Evolutionary conservation across 2,113 vertebrate species (phyloP).

Genomic region (Spizaetus ornatus): DNA sequence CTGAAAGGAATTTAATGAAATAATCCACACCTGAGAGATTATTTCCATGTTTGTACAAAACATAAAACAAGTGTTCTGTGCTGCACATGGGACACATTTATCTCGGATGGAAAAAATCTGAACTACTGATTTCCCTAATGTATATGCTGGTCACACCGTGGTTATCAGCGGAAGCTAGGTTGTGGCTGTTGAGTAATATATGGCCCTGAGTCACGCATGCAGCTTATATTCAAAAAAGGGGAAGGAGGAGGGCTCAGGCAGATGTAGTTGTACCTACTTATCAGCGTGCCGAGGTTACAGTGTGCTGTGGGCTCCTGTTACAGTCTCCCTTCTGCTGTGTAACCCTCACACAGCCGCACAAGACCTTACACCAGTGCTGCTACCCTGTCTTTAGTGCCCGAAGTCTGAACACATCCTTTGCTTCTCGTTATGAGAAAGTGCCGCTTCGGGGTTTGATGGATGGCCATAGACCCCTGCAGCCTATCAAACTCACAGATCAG

Average conservation of each 20-base stretch:
- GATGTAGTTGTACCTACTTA: neutral
- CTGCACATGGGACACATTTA: neutral
- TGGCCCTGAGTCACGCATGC: neutral
- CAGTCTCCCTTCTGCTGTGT: neutral
- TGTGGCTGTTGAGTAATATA: neutral
- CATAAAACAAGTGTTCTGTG: neutral
- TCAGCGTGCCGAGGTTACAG: neutral
- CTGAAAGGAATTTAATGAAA: neutral
- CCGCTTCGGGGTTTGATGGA: neutral
- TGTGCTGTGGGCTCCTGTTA: neutral
- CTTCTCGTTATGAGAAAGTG: neutral
- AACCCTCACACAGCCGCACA: neutral
- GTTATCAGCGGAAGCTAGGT: neutral
- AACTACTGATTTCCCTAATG: neutral
- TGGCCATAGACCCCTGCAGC: neutral
- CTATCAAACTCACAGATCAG: neutral
- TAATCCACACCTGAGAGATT: neutral
- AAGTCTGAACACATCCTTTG: neutral
- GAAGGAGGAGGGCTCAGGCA: neutral
- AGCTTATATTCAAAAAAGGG: neutral
- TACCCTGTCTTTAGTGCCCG: neutral
- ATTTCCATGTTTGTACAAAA: neutral
- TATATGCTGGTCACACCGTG: neutral
- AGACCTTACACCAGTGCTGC: neutral
- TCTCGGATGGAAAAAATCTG: neutral